These are phyloP conservation scores for Paramacrobiotus metropolitanus DNA, from an alignment of 1,140 invertebrate species.

Conservation along the genomic window DNA sequence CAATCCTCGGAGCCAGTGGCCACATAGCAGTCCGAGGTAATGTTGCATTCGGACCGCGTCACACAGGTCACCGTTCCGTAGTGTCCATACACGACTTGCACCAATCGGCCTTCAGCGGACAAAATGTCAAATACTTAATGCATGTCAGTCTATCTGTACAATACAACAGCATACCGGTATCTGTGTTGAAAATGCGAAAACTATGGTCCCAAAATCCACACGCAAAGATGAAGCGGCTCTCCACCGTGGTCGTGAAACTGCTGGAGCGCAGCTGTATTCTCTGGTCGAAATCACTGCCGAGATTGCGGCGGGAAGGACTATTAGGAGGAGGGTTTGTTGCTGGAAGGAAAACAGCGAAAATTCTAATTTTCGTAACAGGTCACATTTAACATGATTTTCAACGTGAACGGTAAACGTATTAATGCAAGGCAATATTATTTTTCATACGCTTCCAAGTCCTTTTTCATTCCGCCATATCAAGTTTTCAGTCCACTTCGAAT, in stretches of 20 bases:
- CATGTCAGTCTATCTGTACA: background rate
- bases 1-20: conserved; percentile 92
- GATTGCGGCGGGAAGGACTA: conserved; percentile 36
- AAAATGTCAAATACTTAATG: conserved; percentile 11
- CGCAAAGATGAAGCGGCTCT: conserved; percentile 84
- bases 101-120: conserved; percentile 56
- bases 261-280: conserved; percentile 70
- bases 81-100: conserved; percentile 94
- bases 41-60: conserved; percentile 85
- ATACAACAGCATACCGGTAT: conserved; percentile 43
- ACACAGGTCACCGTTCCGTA: conserved; percentile 94
- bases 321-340: conserved; percentile 20
- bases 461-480: no score
- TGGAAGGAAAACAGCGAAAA: conserved; percentile 10
- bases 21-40: conserved; percentile 93
- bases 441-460: no score
- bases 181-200: conserved; percentile 87
- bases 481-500: no score
- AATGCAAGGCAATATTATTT: no score
- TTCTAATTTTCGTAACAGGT: no score
- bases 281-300: conserved; percentile 90
- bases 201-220: conserved; percentile 99
- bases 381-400: no score
- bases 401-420: no score
- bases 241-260: conserved; percentile 90